Conservation (phyloP, 2,113 vertebrate species). For the Rattus rattus region DNA sequence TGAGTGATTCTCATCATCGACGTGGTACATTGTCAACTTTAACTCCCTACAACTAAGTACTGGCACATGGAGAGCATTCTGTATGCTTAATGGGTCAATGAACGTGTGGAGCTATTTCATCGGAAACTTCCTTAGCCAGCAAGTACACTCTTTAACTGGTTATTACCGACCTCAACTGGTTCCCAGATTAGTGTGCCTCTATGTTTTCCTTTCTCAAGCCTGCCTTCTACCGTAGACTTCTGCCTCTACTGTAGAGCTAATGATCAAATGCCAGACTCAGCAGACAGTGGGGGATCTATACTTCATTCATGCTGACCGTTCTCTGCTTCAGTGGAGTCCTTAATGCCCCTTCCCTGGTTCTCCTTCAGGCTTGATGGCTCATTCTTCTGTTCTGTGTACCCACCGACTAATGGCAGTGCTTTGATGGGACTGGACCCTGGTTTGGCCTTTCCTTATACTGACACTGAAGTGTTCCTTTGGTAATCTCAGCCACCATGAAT, state of each 20-base stretch:
- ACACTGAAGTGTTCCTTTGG: not conserved
- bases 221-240: not conserved
- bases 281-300: not conserved
- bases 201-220: not conserved
- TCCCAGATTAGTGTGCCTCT: not conserved
- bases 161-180: not conserved
- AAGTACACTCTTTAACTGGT: not conserved
- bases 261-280: not conserved
- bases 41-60: not conserved
- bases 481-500: not conserved
- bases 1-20: not conserved
- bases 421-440: not conserved
- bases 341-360: not conserved
- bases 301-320: conserved; percentile 9
- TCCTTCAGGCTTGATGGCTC: not conserved
- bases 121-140: not conserved
- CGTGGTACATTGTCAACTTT: not conserved
- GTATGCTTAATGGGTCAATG: not conserved
- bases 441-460: not conserved
- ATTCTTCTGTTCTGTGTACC: not conserved
- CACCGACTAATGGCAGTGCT: not conserved
- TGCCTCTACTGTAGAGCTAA: not conserved
- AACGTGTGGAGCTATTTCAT: not conserved
- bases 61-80: not conserved
- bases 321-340: not conserved